Percentiles rank a stretch among this genome's conserved stretches.
Evolutionary conservation across 2,113 vertebrate species (phyloP).

Genomic region (Noturus placidus): DNA sequence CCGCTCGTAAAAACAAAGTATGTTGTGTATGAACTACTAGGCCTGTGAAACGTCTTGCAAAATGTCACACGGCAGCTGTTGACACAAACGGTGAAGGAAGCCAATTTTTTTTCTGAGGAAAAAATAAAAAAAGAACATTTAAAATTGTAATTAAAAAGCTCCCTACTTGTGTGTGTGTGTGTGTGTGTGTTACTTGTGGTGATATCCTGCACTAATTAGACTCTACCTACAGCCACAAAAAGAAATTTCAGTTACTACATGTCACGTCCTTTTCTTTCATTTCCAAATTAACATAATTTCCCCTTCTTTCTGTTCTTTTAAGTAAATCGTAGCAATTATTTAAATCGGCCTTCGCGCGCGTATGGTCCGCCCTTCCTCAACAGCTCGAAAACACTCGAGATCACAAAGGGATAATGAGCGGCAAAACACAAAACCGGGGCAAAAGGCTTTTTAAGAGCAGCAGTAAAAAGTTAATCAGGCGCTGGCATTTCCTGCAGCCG

Average conservation of each 20-base stretch:
- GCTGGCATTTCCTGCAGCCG: conserved; percentile 4
- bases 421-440: conserved; percentile 49
- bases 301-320: conserved; percentile 72
- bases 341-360: conserved; percentile 68
- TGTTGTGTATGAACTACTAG: neutral
- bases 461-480: conserved; percentile 43
- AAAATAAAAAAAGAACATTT: neutral
- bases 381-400: conserved; percentile 63
- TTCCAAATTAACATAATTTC: conserved; percentile 74
- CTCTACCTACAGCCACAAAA: conserved; percentile 66
- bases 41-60: neutral
- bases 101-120: neutral
- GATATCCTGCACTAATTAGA: conserved; percentile 68
- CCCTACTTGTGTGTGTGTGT: neutral
- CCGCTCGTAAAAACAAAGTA: neutral
- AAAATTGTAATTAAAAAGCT: conserved; percentile 20
- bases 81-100: conserved; percentile 8
- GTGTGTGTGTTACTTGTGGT: conserved; percentile 29
- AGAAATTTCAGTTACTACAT: conserved; percentile 57
- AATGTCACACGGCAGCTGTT: conserved; percentile 1
- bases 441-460: conserved; percentile 57
- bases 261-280: conserved; percentile 68
- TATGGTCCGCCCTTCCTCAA: conserved; percentile 53
- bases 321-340: conserved; percentile 78
- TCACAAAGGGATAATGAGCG: conserved; percentile 67